These are phyloP conservation scores for Orthosia gothica DNA, from an alignment of 2,888 invertebrate species.

Conservation along the genomic window DNA sequence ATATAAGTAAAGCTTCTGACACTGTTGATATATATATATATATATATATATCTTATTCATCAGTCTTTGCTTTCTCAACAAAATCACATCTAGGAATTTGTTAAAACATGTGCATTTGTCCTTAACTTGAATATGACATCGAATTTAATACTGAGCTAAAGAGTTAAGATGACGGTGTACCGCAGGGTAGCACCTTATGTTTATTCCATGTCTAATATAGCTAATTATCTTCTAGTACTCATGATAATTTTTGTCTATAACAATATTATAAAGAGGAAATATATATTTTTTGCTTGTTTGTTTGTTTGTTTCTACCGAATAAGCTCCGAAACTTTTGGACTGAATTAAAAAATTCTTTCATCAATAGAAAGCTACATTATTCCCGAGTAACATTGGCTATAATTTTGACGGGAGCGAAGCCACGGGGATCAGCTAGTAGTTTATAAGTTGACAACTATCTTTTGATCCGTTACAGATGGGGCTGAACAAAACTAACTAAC, in stretches of 20 bases:
- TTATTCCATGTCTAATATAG: not conserved
- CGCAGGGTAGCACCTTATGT: not conserved
- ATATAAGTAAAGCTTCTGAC: conserved; percentile 10
- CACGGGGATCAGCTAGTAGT: too few relatives aligned
- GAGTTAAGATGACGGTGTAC: not conserved
- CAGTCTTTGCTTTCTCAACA: not conserved
- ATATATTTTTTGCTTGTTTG: too few relatives aligned
- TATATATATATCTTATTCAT: not conserved
- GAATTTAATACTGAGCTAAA: too few relatives aligned
- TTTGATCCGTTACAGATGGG: not conserved
- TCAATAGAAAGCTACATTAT: too few relatives aligned
- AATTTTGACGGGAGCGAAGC: too few relatives aligned
- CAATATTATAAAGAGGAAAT: too few relatives aligned
- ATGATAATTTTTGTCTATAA: not conserved
- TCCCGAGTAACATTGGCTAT: too few relatives aligned
- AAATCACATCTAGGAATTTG: not conserved
- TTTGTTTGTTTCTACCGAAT: too few relatives aligned
- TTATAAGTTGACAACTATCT: not conserved
- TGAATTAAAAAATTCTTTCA: too few relatives aligned
- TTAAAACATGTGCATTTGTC: not conserved
- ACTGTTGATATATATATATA: not conserved
- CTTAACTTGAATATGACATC: not conserved
- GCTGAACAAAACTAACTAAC: not conserved
- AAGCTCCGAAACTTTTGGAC: too few relatives aligned
- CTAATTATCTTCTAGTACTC: not conserved